Percentiles rank a stretch among this genome's conserved stretches.
Conservation (phyloP, 2,113 vertebrate genomes). For the Oreochromis tanganicae region DNA sequence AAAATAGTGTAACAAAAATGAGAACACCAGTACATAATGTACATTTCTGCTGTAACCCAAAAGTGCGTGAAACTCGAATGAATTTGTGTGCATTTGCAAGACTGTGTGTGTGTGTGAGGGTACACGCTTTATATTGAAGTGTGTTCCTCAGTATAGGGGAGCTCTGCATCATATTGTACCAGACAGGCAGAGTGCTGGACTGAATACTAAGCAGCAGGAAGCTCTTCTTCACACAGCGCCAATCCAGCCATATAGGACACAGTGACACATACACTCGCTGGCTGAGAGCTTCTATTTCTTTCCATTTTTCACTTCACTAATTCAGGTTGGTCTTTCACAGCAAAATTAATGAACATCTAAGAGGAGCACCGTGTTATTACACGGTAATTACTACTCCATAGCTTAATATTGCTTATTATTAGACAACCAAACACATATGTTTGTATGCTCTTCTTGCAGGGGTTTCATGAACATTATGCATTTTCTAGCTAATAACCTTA, state of each 20-base stretch:
- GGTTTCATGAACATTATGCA: neutral
- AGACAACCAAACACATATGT: neutral
- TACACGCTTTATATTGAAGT: neutral
- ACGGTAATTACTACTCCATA: neutral
- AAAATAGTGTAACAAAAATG: neutral
- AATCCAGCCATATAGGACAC: constrained; percentile 38
- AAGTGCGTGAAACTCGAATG: neutral
- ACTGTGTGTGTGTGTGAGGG: neutral
- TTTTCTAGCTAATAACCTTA: neutral
- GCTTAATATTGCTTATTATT: neutral
- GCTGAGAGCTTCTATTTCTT: neutral
- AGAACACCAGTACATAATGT: neutral
- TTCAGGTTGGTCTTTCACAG: neutral
- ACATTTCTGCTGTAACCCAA: neutral
- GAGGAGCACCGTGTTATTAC: neutral
- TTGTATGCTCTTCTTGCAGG: neutral
- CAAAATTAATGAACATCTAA: neutral
- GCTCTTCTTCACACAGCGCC: constrained; percentile 37
- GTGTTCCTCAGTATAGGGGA: constrained; percentile 25
- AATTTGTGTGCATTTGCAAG: neutral
- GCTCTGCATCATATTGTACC: constrained; percentile 55
- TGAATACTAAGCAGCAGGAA: constrained; percentile 62
- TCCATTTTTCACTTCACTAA: neutral
- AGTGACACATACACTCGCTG: neutral
- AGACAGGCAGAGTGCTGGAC: constrained; percentile 53